Conservation (phyloP, 2,888 invertebrate genomes). For the Leucania comma region DNA sequence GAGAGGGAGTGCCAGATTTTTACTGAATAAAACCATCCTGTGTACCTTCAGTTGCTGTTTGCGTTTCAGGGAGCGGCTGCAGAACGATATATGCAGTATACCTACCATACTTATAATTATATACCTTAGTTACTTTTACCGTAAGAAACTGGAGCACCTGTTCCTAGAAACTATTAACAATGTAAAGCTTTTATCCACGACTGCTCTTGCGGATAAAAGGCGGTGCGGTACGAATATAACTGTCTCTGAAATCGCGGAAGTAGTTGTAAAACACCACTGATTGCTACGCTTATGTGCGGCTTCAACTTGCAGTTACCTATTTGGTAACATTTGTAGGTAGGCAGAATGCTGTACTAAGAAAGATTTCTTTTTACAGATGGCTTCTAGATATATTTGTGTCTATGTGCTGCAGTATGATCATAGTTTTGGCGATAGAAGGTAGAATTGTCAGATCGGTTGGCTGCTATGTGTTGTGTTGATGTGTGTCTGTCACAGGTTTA, state of each 20-base stretch:
- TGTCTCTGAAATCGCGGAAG: conserved; percentile 39
- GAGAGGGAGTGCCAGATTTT: too few species aligned
- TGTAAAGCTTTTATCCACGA: conserved; percentile 26
- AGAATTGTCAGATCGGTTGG: too few species aligned
- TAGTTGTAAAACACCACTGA: conserved; percentile 35
- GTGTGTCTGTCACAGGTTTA: background rate
- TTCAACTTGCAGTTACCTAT: conserved; percentile 7
- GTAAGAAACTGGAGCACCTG: conserved; percentile 21
- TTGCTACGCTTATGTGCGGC: conserved; percentile 25
- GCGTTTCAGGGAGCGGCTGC: too few species aligned
- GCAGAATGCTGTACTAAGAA: background rate
- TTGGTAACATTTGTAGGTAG: conserved; percentile 19
- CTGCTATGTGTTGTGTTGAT: too few species aligned
- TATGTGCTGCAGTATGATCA: background rate
- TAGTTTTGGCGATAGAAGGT: background rate
- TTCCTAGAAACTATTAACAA: conserved; percentile 35
- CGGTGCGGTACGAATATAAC: conserved; percentile 13
- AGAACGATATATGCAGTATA: too few species aligned
- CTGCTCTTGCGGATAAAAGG: conserved; percentile 32
- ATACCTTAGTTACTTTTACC: conserved; percentile 7
- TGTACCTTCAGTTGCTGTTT: too few species aligned
- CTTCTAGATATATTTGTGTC: background rate
- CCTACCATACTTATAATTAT: too few species aligned
- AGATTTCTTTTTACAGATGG: conserved; percentile 1
- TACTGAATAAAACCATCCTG: too few species aligned